phyloP scores from a whole-genome alignment of 2,797 vertebrate species.

The Phyllotis vaccarum region DNA sequence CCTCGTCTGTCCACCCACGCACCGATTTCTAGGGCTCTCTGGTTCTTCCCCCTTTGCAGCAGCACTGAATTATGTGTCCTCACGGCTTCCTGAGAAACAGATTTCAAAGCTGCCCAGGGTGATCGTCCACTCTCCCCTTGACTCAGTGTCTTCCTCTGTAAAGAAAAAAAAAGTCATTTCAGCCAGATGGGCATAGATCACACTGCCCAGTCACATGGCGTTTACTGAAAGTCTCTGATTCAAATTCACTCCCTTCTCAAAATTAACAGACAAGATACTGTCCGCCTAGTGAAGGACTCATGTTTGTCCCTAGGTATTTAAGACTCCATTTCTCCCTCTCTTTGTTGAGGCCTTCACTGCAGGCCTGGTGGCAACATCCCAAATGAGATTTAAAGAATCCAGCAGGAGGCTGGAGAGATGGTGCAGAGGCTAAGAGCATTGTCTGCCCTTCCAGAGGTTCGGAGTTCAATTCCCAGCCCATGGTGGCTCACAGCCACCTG shows the following conservation, averaged over 20 bases:
- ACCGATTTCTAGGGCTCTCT: neutral
- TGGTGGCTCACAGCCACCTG: too few species aligned
- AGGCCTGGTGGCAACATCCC: neutral
- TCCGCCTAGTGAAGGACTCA: neutral
- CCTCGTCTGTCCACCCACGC: neutral
- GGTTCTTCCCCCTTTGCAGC: conserved; percentile 34
- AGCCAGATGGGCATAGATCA: neutral
- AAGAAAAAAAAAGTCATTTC: conserved; percentile 24
- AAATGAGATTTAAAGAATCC: neutral
- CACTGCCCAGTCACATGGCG: neutral
- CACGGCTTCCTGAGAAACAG: conserved; percentile 3
- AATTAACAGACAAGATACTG: neutral
- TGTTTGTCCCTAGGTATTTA: conserved; percentile 10
- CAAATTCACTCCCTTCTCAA: neutral
- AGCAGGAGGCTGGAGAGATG: neutral
- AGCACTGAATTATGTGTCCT: neutral
- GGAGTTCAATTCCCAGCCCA: too few species aligned
- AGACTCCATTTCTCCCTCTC: neutral
- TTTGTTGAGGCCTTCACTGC: neutral
- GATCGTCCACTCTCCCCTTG: neutral
- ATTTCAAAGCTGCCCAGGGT: neutral
- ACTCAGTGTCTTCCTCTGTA: conserved; percentile 13
- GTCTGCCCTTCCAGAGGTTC: too few species aligned
- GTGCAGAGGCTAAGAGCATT: too few species aligned
- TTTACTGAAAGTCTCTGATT: neutral